Evolutionary conservation across 2,797 vertebrate species (phyloP).

Genomic region (Pangasius sanitwongsei): DNA sequence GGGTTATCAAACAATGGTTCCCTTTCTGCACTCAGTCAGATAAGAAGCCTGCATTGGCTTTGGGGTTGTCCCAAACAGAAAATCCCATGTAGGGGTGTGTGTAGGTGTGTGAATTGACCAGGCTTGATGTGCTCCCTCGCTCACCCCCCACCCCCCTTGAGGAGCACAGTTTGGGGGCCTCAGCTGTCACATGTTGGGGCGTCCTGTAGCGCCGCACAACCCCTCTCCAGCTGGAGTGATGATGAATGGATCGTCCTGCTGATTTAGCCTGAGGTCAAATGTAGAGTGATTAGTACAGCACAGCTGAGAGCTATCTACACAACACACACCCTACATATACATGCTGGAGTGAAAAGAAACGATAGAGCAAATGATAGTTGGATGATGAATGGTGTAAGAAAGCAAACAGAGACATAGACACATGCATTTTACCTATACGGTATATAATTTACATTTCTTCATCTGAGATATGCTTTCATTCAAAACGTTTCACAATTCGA

Average conservation of each 20-base stretch:
- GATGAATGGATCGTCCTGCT: slow-evolving; percentile 59
- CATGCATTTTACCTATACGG: not conserved
- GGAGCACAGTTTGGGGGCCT: slow-evolving; percentile 45
- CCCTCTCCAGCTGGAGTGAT: slow-evolving; percentile 51
- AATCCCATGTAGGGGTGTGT: slow-evolving; percentile 20
- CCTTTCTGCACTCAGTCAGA: slow-evolving; percentile 36
- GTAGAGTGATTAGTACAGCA: slow-evolving; percentile 59
- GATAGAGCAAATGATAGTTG: slow-evolving; percentile 11
- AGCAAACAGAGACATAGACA: slow-evolving; percentile 1
- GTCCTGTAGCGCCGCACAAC: slow-evolving; percentile 49
- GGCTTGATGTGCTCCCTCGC: not conserved
- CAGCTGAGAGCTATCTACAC: slow-evolving; percentile 57
- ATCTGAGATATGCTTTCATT: not conserved
- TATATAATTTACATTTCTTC: not conserved
- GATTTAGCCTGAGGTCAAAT: slow-evolving; percentile 60
- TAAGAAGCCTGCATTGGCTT: slow-evolving; percentile 36
- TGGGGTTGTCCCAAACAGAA: slow-evolving; percentile 26
- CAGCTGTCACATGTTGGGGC: slow-evolving; percentile 59
- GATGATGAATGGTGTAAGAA: slow-evolving; percentile 12
- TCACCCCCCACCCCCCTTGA: slow-evolving; percentile 17
- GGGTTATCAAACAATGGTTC: slow-evolving; percentile 42
- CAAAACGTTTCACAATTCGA: not conserved
- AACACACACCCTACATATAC: slow-evolving; percentile 31
- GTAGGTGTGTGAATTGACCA: slow-evolving; percentile 49
- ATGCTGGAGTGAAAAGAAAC: slow-evolving; percentile 9